Base-by-base conservation (phyloP, 2,113 vertebrate genomes). In the Istiophorus platypterus region DNA sequence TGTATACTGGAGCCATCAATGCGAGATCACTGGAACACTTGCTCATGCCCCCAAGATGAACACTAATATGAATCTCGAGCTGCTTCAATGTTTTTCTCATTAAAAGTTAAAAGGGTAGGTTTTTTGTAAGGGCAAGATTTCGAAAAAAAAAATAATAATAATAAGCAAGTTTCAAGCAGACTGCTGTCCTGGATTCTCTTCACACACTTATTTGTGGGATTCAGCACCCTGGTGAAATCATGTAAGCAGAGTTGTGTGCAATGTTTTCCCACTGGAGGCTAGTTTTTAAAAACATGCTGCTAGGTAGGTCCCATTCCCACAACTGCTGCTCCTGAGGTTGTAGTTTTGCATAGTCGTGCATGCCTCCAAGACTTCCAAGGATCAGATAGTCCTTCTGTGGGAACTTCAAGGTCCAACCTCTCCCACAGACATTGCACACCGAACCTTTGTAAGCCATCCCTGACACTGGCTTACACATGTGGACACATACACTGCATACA, bases 321-420 rank as follows among this genome's bases (percentile, higher is more conserved):
- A n/a, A 27, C 64, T 69, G 26, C 70, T 42, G 51, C 84, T 81
- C 80, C 69, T 12, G 69, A 90, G 66, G 64, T 34, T 86, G 79
- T 78, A 78, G n/a, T 82, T 67, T 70, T 63, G 70, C 39, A 29
- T 24, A 58, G 34, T 62, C 14, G 11, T 18, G 42, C 59, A 27
- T 54, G 42, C 59, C 57, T 83, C 68, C 34, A 63, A 78, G 76
- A 78, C 74, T 72, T 87, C 15, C 29, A 47, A 24, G 62, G 82
- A 86, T 85, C 74, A 49, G 54, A 39, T 9, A 39, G 71, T 66
- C 73, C 42, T 85, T 85, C 62, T 73, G 82, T 90, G 91, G 81
- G 91, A 92, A 90, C 74, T 26, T 82, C 69, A 22, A 64, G 58
- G 82, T 93, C 89, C 76, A 80, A 78, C 58, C 81, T 88, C 81